Evolutionary conservation across 2,113 vertebrate genomes (phyloP).

Genomic region (Scytalopus superciliaris): DNA sequence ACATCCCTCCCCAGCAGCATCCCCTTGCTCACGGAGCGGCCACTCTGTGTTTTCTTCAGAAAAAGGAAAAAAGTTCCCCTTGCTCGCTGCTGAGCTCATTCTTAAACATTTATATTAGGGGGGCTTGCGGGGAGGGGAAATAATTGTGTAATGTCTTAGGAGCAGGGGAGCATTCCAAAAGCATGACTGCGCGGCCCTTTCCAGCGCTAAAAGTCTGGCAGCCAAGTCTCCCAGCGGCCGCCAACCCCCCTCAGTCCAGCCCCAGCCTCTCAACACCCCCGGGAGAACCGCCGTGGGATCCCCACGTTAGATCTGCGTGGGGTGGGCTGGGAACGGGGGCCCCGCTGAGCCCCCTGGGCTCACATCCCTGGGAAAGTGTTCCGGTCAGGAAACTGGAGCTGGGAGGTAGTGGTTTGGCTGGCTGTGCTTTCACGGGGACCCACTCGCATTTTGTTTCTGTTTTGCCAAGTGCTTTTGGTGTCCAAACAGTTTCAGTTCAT

Average conservation of each 20-base stretch:
- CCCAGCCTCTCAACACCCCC: not conserved
- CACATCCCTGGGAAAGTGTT: not conserved
- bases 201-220: not conserved
- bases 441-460: not conserved
- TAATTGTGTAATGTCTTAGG: slow-evolving; percentile 54
- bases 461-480: not conserved
- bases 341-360: not conserved
- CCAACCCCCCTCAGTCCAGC: not conserved
- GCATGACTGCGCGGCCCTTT: slow-evolving; percentile 49
- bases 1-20: not conserved
- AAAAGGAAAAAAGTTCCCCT: not conserved
- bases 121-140: slow-evolving; percentile 17
- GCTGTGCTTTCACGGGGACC: not conserved
- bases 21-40: not conserved
- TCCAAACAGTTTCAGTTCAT: not conserved
- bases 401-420: not conserved
- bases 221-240: not conserved
- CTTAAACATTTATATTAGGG: slow-evolving; percentile 33
- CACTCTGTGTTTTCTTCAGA: not conserved
- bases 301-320: not conserved
- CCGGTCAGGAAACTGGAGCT: not conserved
- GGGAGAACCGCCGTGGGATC: rapidly evolving
- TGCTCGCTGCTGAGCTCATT: slow-evolving; percentile 35
- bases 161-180: slow-evolving; percentile 63
- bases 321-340: not conserved